Conservation (phyloP, 2,113 vertebrate genomes). For the Paradisaea rubra region DNA sequence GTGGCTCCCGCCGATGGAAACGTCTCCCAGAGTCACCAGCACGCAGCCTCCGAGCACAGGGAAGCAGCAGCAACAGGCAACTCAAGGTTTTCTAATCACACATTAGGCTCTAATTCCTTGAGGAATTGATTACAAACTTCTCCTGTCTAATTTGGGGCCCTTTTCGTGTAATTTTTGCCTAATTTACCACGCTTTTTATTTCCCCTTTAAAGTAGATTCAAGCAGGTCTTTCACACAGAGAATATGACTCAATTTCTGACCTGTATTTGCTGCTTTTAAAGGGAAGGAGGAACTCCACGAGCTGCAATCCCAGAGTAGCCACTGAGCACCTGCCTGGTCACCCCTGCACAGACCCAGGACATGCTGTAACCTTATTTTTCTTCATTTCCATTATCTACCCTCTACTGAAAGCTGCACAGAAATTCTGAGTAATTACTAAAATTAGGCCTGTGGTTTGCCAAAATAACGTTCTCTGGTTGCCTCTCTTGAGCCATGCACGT, state of each 20-base stretch:
- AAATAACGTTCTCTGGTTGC: not conserved
- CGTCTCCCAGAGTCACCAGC: not conserved
- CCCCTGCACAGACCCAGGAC: not conserved
- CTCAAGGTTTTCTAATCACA: not conserved
- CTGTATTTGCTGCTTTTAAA: not conserved
- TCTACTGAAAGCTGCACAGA: not conserved
- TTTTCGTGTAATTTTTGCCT: not conserved
- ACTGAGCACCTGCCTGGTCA: not conserved
- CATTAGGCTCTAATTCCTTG: not conserved
- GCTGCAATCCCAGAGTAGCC: not conserved
- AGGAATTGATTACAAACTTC: not conserved
- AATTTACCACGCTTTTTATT: not conserved
- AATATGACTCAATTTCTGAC: not conserved
- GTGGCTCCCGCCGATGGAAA: not conserved
- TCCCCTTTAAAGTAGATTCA: not conserved
- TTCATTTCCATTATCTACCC: not conserved
- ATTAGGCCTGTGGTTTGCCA: not conserved
- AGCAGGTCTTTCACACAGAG: not conserved
- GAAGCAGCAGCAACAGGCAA: not conserved
- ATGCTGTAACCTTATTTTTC: fast-evolving
- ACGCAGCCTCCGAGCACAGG: not conserved
- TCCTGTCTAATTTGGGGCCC: not conserved
- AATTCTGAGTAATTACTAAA: not conserved
- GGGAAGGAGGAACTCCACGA: not conserved
- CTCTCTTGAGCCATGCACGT: not conserved